Base-by-base conservation (phyloP, 2,888 invertebrate genomes). In the Bhutanitis thaidina region DNA sequence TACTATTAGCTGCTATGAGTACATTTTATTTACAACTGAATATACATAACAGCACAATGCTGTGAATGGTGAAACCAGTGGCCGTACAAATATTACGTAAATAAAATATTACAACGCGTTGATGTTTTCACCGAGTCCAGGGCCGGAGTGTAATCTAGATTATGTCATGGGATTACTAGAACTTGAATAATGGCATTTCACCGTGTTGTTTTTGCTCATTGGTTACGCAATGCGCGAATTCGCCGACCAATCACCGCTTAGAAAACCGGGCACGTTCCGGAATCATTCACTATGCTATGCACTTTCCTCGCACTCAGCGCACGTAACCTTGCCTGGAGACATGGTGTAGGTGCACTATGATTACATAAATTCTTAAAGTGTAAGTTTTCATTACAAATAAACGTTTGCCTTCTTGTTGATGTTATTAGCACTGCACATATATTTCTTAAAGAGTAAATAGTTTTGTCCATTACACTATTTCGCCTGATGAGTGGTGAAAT, bases 131-230 rank as follows among this genome's bases (percentile, higher is more conserved):
- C 8, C 13, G 29, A 48, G 47, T 35, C 47, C 47, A 48, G 47
- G 27, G 44, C 45, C 52, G 48, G 36, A 34, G 38, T 69, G 77
- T 72, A 74, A 74, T 77, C 68, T 77, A 73, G 77, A 81, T 86
- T 86, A 85, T 86, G 86, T 87, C 86, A 87, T 80, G 78, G 74
- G 86, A 80, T 80, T 84, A 84, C 77, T 84, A 61, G 85, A 82
- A 76, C 83, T 82, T 73, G 77, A 74, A 78, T 80, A 77, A 77
- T 78, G 64, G 73, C 72, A 72, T 79, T 76, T 70, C 70, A 74
- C 74, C 77, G 63, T 71, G 74, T 80, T 79, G 80, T 76, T 77
- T 70, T 53, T 52, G 61, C 60, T 69, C 61, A 64, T 71, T 70
- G 65, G 62, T 59, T 58, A 67, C 60, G 67, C 73, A 53, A 41